These are phyloP conservation scores for Anorthoa munda DNA, from an alignment of 2,888 invertebrate genomes.

Conservation along the genomic window DNA sequence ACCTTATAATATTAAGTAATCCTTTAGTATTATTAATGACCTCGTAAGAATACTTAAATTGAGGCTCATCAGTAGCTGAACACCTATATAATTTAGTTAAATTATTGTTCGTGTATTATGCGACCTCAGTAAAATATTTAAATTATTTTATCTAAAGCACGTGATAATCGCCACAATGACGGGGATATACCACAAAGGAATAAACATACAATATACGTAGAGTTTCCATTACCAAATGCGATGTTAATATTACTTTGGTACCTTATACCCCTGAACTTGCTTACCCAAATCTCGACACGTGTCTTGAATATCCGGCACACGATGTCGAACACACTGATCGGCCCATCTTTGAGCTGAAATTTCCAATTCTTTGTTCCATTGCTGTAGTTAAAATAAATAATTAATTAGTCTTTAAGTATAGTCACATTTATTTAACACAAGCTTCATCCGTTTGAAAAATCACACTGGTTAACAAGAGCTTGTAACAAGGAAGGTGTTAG, in stretches of 20 bases:
- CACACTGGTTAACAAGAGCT: too few relatives aligned
- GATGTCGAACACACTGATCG: constrained; percentile 81
- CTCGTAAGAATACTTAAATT: too few relatives aligned
- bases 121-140: too few relatives aligned
- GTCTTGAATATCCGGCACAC: constrained; percentile 76
- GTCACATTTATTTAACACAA: neutral
- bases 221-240: neutral
- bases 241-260: neutral
- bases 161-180: neutral
- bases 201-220: neutral
- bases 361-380: constrained; percentile 83
- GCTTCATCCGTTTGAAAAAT: too few relatives aligned
- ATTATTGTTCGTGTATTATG: too few relatives aligned
- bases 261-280: constrained; percentile 6
- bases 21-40: too few relatives aligned
- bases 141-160: too few relatives aligned
- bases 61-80: too few relatives aligned
- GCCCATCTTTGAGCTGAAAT: constrained; percentile 85
- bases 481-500: too few relatives aligned
- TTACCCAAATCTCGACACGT: constrained; percentile 82
- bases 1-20: too few relatives aligned
- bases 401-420: neutral
- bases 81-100: too few relatives aligned
- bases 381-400: constrained; percentile 65
- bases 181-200: neutral